phyloP scores from a whole-genome alignment of 2,888 invertebrate genomes.

The Netelia virgata region DNA sequence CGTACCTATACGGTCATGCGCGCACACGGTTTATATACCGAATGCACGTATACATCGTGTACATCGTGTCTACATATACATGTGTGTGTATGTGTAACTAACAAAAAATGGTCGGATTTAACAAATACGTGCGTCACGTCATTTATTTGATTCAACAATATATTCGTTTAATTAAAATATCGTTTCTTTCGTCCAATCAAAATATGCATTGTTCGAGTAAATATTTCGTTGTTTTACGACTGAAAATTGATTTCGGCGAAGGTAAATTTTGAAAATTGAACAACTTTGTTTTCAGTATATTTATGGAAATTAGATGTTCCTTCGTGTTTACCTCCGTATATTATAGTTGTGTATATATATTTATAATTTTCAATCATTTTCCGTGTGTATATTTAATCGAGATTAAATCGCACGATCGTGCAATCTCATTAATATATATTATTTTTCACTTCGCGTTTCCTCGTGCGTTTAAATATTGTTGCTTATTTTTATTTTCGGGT shows the following conservation, averaged over 20 bases:
- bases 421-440: slow-evolving; percentile 16
- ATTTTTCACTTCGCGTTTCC: slow-evolving; percentile 22
- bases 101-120: no score
- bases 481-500: not conserved
- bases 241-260: no score
- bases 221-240: no score
- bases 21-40: slow-evolving; percentile 35
- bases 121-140: no score
- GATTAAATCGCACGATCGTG: slow-evolving; percentile 16
- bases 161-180: no score
- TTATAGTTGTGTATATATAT: not conserved
- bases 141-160: no score
- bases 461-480: not conserved
- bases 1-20: slow-evolving; percentile 69
- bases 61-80: not conserved
- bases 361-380: not conserved
- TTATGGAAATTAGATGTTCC: not conserved
- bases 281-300: no score
- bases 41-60: not conserved
- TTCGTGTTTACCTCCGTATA: not conserved
- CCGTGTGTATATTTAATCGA: not conserved
- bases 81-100: not conserved
- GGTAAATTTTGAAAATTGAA: no score
- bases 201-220: no score
- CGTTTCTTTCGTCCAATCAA: no score